Percentiles rank a stretch among this genome's conserved stretches.
Conservation (phyloP, 2,797 vertebrate genomes). For the Remorina albescens region DNA sequence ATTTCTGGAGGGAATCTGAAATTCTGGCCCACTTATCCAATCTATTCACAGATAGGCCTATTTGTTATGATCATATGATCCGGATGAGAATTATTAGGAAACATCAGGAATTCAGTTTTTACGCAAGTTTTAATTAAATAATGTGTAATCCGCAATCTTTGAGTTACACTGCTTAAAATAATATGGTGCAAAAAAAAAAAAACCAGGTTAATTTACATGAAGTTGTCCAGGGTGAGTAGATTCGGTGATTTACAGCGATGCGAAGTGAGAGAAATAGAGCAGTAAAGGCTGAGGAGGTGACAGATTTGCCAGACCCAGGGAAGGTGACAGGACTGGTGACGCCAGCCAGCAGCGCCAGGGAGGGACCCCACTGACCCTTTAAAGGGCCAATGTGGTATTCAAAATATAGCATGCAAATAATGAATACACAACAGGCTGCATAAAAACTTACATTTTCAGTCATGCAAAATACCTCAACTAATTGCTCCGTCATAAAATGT, state of each 20-base stretch:
- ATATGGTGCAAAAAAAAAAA: conserved; percentile 20
- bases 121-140: too few species aligned
- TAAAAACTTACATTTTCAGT: not conserved
- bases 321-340: conserved; percentile 76
- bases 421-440: not conserved
- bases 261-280: conserved; percentile 67
- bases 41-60: not conserved
- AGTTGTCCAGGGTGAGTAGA: conserved; percentile 20
- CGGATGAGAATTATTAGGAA: not conserved
- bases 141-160: too few species aligned
- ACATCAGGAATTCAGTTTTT: too few species aligned
- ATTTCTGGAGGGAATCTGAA: not conserved
- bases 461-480: not conserved
- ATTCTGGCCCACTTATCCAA: not conserved
- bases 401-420: not conserved
- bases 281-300: conserved; percentile 70
- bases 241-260: conserved; percentile 41
- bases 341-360: conserved; percentile 62
- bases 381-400: not conserved
- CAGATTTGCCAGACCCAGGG: conserved; percentile 59
- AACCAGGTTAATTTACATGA: conserved; percentile 58
- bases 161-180: conserved; percentile 32
- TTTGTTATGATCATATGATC: too few species aligned
- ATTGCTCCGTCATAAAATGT: not conserved
- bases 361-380: not conserved